Percentiles rank a stretch among this genome's conserved stretches.
Evolutionary conservation across 2,888 invertebrate species (phyloP).

Genomic region (Heliconius erato): DNA sequence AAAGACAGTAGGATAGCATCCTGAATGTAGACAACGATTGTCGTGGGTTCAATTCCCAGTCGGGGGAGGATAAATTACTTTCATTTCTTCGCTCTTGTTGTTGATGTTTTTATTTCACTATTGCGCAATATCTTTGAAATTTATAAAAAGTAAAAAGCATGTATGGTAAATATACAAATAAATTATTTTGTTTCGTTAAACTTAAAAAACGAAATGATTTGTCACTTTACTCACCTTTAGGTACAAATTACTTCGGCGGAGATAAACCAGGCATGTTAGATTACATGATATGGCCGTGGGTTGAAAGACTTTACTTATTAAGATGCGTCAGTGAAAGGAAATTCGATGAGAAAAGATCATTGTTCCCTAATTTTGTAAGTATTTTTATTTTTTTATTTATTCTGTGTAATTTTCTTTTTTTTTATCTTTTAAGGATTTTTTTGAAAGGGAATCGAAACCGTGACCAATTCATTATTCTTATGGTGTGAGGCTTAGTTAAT

Average conservation of each 20-base stretch:
- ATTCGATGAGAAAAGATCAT: slow-evolving; percentile 70
- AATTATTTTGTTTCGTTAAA: too few species aligned
- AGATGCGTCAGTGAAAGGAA: slow-evolving; percentile 72
- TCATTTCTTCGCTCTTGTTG: too few species aligned
- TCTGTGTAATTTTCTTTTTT: background rate
- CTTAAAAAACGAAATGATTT: background rate
- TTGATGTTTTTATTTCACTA: too few species aligned
- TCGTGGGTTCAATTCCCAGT: background rate
- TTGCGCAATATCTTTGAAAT: too few species aligned
- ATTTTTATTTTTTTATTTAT: slow-evolving; percentile 16
- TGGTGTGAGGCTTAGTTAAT: background rate
- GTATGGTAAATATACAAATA: too few species aligned
- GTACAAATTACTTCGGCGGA: slow-evolving; percentile 77
- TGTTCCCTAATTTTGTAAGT: slow-evolving; percentile 81
- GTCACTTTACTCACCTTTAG: slow-evolving; percentile 55
- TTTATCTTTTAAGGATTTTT: background rate
- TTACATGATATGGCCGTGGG: slow-evolving; percentile 96
- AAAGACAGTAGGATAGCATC: background rate
- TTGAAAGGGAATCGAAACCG: background rate
- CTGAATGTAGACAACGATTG: background rate
- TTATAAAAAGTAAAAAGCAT: too few species aligned
- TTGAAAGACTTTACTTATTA: slow-evolving; percentile 86
- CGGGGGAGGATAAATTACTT: too few species aligned
- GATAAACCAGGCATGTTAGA: slow-evolving; percentile 89
- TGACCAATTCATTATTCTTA: background rate